These are phyloP conservation scores for Paramormyrops hopkinsi DNA, from an alignment of 2,797 vertebrate species.

Conservation along the genomic window DNA sequence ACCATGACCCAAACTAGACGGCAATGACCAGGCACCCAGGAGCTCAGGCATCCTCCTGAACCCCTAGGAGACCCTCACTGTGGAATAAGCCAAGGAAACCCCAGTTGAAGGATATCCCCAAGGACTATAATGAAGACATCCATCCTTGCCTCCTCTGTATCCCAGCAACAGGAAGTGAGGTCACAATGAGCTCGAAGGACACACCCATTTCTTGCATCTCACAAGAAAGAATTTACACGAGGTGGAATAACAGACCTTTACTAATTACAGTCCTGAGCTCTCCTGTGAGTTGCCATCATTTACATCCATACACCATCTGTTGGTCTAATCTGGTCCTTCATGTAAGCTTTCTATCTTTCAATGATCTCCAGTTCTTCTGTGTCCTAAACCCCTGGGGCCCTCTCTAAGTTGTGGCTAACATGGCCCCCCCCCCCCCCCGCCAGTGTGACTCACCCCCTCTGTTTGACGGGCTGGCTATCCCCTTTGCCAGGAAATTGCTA, in stretches of 20 bases:
- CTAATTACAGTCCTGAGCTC: background rate
- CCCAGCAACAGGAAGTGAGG: background rate
- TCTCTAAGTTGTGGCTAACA: background rate
- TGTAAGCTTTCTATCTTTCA: background rate
- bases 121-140: background rate
- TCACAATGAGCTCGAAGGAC: background rate
- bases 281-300: background rate
- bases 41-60: slow-evolving; percentile 62
- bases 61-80: slow-evolving; percentile 64
- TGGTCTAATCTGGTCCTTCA: background rate
- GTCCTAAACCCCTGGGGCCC: background rate
- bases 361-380: background rate
- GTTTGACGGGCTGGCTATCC: background rate
- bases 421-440: background rate
- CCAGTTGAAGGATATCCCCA: background rate
- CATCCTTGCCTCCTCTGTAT: background rate
- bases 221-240: background rate
- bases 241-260: background rate
- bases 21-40: slow-evolving; percentile 40
- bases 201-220: background rate
- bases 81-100: slow-evolving; percentile 50
- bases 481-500: background rate
- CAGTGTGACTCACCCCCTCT: background rate
- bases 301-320: background rate
- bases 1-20: background rate